Conservation (phyloP, 1,140 invertebrate genomes). For the Drosophila insularis region DNA sequence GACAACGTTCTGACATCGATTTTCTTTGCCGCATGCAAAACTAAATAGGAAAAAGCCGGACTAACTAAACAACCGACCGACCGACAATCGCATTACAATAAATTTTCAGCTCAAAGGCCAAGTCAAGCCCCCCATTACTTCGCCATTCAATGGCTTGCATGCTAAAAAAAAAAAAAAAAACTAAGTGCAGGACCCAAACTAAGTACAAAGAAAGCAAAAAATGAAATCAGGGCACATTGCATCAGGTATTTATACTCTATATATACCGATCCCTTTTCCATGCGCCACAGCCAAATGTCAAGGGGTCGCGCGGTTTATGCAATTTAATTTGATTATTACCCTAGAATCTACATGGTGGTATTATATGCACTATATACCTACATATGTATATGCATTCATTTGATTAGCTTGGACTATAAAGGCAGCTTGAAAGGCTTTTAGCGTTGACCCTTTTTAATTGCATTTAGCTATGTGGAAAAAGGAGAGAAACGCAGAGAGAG, state of each 20-base stretch:
- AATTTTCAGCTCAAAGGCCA: constrained; percentile 63
- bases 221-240: constrained; percentile 41
- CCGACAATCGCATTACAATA: constrained; percentile 75
- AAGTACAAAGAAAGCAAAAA: too few relatives aligned
- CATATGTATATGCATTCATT: constrained; percentile 55
- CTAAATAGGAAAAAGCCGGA: constrained; percentile 12
- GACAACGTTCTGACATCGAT: constrained; percentile 66
- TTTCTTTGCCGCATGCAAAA: constrained; percentile 49
- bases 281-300: constrained; percentile 45
- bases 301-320: constrained; percentile 53
- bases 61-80: constrained; percentile 30
- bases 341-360: constrained; percentile 29
- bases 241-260: not conserved
- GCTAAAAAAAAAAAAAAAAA: constrained; percentile 42
- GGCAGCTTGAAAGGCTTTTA: constrained; percentile 52
- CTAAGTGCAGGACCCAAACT: constrained; percentile 40
- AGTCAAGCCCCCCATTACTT: constrained; percentile 2
- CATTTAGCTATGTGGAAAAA: constrained; percentile 17
- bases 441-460: constrained; percentile 57
- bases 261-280: not conserved
- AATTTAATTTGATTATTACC: constrained; percentile 73
- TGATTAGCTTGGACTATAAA: constrained; percentile 44
- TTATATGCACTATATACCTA: constrained; percentile 10
- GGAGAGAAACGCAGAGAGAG: not conserved
- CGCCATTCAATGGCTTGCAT: constrained; percentile 36